These are phyloP conservation scores for Ceratosolen fusciceps DNA, from an alignment of 1,140 invertebrate species.

Conservation along the genomic window DNA sequence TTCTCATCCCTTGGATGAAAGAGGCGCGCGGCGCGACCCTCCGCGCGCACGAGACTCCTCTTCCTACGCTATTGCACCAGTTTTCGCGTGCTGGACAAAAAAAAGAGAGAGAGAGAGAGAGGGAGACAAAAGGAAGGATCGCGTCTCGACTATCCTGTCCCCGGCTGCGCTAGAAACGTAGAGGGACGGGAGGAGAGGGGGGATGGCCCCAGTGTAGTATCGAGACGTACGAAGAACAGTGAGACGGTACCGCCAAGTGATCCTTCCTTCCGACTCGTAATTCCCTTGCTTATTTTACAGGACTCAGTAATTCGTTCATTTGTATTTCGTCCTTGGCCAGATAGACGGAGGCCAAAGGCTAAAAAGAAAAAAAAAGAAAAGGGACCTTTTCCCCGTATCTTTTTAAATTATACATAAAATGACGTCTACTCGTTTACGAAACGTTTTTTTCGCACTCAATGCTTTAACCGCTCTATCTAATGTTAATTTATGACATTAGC, in stretches of 20 bases:
- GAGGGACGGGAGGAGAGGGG: neutral
- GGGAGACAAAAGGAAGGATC: neutral
- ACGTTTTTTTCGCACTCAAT: no score
- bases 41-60: neutral
- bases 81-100: no score
- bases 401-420: neutral
- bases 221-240: neutral
- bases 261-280: no score
- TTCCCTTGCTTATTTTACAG: slow-evolving; percentile 27
- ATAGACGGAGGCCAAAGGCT: neutral
- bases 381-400: neutral
- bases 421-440: no score
- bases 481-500: no score
- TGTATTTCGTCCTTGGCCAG: neutral
- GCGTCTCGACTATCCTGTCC: no score
- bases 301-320: slow-evolving; percentile 36
- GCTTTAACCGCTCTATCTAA: no score
- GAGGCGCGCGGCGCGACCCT: neutral
- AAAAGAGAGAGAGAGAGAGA: no score
- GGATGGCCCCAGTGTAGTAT: no score
- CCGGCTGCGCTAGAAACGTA: no score
- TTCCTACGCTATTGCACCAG: no score
- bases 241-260: no score
- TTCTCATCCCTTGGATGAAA: neutral
- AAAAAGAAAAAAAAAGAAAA: neutral